These are phyloP conservation scores for Sandelia bainsii DNA, from an alignment of 2,797 vertebrate species.

Conservation along the genomic window DNA sequence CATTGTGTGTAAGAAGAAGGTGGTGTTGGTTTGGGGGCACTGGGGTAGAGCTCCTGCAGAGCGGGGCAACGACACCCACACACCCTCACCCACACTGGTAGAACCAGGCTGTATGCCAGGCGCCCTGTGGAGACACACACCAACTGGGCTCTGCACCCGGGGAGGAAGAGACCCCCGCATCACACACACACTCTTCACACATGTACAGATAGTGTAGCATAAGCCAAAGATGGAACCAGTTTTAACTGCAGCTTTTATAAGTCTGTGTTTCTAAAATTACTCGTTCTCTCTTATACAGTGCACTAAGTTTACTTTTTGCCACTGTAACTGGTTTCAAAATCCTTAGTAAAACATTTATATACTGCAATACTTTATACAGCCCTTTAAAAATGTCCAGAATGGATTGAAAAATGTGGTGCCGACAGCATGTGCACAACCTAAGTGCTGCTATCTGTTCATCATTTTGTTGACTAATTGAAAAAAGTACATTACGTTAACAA, in stretches of 20 bases:
- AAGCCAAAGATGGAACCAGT: slow-evolving; percentile 43
- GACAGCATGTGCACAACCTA: not conserved
- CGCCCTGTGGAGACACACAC: slow-evolving; percentile 74
- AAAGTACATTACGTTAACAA: not conserved
- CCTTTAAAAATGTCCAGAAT: not conserved
- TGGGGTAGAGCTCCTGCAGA: slow-evolving; percentile 69
- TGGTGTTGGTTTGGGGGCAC: slow-evolving; percentile 39
- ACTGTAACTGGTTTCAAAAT: not conserved
- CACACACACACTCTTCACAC: slow-evolving; percentile 6
- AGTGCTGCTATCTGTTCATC: not conserved
- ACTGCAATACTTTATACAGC: no score
- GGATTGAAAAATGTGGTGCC: not conserved
- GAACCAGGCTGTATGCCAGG: slow-evolving; percentile 76
- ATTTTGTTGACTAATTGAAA: not conserved
- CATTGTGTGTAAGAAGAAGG: slow-evolving; percentile 44
- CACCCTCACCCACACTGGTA: slow-evolving; percentile 76
- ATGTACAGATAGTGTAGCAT: slow-evolving; percentile 39
- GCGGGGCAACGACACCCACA: slow-evolving; percentile 83
- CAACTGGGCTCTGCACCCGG: slow-evolving; percentile 65
- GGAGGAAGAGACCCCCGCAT: slow-evolving; percentile 58
- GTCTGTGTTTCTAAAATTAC: not conserved
- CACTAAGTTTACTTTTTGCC: not conserved
- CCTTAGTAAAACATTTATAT: not conserved
- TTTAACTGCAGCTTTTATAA: slow-evolving; percentile 43
- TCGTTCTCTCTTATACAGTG: not conserved